Evolutionary conservation across 2,113 vertebrate genomes (phyloP).

Genomic region (Deroptyus accipitrinus): DNA sequence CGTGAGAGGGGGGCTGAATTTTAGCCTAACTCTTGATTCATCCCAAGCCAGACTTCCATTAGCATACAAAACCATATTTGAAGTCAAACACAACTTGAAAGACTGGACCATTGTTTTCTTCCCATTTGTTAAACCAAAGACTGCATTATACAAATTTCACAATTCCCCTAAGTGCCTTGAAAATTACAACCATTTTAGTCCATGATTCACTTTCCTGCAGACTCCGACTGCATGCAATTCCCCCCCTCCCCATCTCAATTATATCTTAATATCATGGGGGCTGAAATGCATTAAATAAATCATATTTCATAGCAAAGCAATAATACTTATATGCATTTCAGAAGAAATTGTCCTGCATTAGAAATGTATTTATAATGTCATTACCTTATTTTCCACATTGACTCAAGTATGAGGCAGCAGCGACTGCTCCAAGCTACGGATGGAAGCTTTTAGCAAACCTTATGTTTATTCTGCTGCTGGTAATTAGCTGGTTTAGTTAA

Average conservation of each 20-base stretch:
- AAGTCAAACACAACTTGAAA: constrained; percentile 59
- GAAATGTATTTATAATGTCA: constrained; percentile 77
- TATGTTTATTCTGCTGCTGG: constrained; percentile 67
- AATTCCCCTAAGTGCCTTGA: constrained; percentile 77
- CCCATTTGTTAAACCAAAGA: constrained; percentile 68
- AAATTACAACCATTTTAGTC: constrained; percentile 78
- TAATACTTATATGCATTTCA: constrained; percentile 74
- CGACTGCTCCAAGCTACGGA: constrained; percentile 56
- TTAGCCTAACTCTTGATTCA: background rate
- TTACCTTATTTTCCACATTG: constrained; percentile 69
- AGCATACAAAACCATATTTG: background rate
- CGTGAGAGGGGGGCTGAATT: background rate
- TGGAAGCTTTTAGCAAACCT: constrained; percentile 70
- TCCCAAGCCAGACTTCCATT: background rate
- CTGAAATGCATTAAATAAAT: constrained; percentile 80
- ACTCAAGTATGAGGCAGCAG: constrained; percentile 66
- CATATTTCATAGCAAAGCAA: constrained; percentile 75
- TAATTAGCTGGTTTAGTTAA: constrained; percentile 76
- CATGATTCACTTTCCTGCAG: constrained; percentile 69
- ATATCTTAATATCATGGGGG: constrained; percentile 76
- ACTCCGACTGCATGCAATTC: constrained; percentile 48
- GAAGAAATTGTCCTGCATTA: constrained; percentile 70
- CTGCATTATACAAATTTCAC: constrained; percentile 74
- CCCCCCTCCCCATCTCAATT: constrained; percentile 68
- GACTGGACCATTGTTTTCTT: constrained; percentile 62